A percentile compares a stretch with the other conserved stretches of the same genome.
phyloP scores from a whole-genome alignment of 2,888 invertebrate species.

The Ametastegia equiseti region DNA sequence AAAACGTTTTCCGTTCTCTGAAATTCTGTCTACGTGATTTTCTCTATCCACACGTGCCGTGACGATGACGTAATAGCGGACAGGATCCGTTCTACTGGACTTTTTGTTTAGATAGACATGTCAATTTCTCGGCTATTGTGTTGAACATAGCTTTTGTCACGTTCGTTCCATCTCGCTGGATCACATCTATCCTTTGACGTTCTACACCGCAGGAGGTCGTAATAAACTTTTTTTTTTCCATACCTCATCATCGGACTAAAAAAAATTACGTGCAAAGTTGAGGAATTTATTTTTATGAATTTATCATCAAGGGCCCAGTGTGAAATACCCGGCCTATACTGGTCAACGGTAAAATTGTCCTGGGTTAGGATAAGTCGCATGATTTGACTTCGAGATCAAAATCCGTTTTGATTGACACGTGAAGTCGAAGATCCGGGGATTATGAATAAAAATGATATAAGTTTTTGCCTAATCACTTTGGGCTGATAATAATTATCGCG shows the following conservation, averaged over 20 bases:
- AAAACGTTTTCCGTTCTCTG: background rate
- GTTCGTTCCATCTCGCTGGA: background rate
- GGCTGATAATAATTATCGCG: too few relatives aligned
- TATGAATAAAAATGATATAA: constrained; percentile 22
- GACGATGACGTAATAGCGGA: constrained; percentile 5
- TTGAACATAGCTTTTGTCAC: background rate
- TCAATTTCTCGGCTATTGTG: constrained; percentile 9
- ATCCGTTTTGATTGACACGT: constrained; percentile 31
- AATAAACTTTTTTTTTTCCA: background rate
- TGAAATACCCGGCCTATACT: background rate
- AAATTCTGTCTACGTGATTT: constrained; percentile 4
- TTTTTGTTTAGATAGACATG: background rate
- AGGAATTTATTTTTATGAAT: background rate
- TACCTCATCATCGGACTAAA: background rate
- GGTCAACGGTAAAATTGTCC: constrained; percentile 24
- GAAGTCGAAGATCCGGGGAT: constrained; percentile 1
- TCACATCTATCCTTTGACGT: constrained; percentile 14
- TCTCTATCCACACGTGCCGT: background rate
- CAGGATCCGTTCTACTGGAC: background rate
- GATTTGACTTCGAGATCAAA: constrained; percentile 4
- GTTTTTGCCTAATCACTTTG: background rate
- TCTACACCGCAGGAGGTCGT: background rate
- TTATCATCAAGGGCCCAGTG: background rate
- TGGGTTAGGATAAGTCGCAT: background rate
- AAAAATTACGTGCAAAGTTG: background rate